Evolutionary conservation across 2,888 invertebrate genomes (phyloP).

Genomic region (Standfussiana lucernea): DNA sequence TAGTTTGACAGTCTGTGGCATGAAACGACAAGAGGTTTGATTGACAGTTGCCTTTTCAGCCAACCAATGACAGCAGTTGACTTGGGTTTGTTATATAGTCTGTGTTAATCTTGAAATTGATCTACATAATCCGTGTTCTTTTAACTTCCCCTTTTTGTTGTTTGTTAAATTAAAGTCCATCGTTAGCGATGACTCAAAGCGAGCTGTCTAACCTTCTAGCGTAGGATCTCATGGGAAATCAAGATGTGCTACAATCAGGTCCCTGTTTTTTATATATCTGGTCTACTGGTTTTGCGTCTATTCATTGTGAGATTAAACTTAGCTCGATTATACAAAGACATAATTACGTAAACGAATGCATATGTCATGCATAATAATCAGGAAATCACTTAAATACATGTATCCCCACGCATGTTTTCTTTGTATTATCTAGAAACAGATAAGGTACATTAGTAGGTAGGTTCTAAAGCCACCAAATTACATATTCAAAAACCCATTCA

Average conservation of each 20-base stretch:
- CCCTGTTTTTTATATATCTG: constrained; percentile 28
- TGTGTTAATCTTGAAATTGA: neutral
- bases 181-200: constrained; percentile 10
- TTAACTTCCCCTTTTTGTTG: neutral
- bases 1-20: neutral
- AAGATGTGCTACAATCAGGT: constrained; percentile 6
- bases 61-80: neutral
- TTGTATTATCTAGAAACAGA: neutral
- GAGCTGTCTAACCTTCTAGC: constrained; percentile 4
- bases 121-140: neutral
- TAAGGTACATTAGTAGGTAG: neutral
- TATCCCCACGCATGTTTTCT: neutral
- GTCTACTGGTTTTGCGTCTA: neutral
- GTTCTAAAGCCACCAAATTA: neutral
- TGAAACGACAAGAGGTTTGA: neutral
- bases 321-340: no score
- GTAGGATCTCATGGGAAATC: constrained; percentile 46
- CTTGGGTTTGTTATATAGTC: neutral
- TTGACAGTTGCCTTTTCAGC: neutral
- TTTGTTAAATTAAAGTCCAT: neutral
- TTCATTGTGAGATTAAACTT: neutral
- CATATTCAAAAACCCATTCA: neutral
- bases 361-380: no score
- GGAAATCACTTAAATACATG: neutral
- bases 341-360: no score